Evolutionary conservation across 2,113 vertebrate species (phyloP).

Genomic region (Pipra filicauda): DNA sequence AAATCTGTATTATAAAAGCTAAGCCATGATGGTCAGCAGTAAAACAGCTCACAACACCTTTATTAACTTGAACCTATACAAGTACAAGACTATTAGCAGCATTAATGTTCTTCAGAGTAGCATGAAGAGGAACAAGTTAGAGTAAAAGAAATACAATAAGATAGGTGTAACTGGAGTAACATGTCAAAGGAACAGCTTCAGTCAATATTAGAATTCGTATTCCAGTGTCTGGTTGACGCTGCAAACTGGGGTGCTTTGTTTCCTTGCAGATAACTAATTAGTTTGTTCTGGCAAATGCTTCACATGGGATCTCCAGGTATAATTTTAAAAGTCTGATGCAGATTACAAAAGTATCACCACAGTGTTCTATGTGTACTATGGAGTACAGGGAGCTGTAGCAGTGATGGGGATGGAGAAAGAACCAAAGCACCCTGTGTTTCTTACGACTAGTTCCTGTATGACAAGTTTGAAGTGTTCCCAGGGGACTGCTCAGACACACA

Average conservation of each 20-base stretch:
- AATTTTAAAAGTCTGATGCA: background rate
- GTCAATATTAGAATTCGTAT: background rate
- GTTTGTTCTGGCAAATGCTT: background rate
- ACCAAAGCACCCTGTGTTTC: rapidly evolving
- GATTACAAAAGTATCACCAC: background rate
- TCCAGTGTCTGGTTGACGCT: background rate
- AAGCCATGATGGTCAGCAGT: background rate
- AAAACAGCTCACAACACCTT: background rate
- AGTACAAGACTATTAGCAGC: background rate
- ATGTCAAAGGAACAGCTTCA: background rate
- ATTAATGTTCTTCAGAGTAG: background rate
- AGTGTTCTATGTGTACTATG: background rate
- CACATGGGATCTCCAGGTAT: background rate
- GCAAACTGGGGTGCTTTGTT: background rate
- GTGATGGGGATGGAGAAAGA: background rate
- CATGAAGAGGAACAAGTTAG: background rate
- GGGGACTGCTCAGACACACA: background rate
- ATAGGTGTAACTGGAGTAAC: background rate
- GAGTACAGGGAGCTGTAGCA: background rate
- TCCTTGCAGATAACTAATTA: background rate
- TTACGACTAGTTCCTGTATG: background rate
- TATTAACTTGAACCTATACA: background rate
- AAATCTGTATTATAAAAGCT: background rate
- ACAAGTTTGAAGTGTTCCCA: background rate
- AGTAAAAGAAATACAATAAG: background rate